phyloP scores from a whole-genome alignment of 2,888 invertebrate species.

The Disparrhopalites patrizii region DNA sequence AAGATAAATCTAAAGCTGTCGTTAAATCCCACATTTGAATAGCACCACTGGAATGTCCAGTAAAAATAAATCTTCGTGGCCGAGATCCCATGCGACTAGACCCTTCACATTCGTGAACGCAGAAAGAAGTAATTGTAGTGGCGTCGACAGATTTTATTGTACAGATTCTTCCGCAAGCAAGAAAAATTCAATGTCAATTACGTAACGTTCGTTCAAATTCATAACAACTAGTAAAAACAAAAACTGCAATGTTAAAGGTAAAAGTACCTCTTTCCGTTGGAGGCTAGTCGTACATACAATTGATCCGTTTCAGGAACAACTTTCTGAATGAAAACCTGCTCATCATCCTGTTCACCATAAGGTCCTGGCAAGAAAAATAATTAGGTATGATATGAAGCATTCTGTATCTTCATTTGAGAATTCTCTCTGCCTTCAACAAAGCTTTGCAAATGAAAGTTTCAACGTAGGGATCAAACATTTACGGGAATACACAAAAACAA shows the following conservation, averaged over 20 bases:
- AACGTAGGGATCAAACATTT: too few species aligned
- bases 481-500: too few species aligned
- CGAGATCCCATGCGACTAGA: conserved; percentile 85
- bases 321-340: conserved; percentile 96
- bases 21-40: conserved; percentile 99
- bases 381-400: too few species aligned
- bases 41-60: conserved; percentile 87
- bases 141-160: conserved; percentile 92
- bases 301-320: conserved; percentile 96
- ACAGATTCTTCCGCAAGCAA: conserved; percentile 71
- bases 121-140: conserved; percentile 89
- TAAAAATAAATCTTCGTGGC: conserved; percentile 82
- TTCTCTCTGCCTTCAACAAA: too few species aligned
- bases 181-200: not conserved
- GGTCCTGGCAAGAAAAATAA: too few species aligned
- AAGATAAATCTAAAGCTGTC: conserved; percentile 78
- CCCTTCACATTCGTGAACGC: conserved; percentile 96
- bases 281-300: conserved; percentile 87
- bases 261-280: conserved; percentile 79
- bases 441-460: too few species aligned
- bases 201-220: not conserved
- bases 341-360: conserved; percentile 96
- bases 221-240: not conserved
- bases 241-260: not conserved
- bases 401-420: too few species aligned